Evolutionary conservation across 2,113 vertebrate species (phyloP).

Genomic region (Procavia capensis): DNA sequence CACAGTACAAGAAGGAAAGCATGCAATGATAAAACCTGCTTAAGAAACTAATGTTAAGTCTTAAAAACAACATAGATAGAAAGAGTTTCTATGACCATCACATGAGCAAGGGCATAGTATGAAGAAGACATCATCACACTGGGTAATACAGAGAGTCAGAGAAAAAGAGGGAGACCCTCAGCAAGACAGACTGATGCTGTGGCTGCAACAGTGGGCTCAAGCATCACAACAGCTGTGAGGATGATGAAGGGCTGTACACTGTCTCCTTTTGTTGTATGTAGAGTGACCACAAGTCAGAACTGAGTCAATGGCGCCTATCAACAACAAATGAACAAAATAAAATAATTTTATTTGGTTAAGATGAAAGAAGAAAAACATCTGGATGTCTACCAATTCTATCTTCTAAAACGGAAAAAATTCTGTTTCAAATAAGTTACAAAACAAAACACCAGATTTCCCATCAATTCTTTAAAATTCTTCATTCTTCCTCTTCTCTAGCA

Average conservation of each 20-base stretch:
- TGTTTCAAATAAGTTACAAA: conserved; percentile 2
- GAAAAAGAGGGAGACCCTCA: no score
- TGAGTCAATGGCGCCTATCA: no score
- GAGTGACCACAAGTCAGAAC: no score
- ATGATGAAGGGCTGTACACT: no score
- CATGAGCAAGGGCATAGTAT: not conserved
- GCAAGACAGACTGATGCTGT: no score
- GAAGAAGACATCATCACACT: no score
- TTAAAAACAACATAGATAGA: not conserved
- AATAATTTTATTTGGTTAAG: not conserved
- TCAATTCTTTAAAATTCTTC: not conserved
- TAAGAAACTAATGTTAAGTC: not conserved
- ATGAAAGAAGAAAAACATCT: not conserved
- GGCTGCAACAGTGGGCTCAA: no score
- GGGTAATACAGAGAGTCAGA: no score
- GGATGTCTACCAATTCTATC: not conserved
- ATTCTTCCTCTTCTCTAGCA: not conserved
- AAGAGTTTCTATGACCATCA: not conserved
- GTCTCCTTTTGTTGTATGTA: no score
- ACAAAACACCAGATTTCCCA: not conserved
- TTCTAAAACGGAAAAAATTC: not conserved
- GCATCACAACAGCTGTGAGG: no score
- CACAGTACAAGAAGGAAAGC: not conserved
- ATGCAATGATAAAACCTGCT: not conserved
- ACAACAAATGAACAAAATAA: not conserved